phyloP scores from a whole-genome alignment of 1,140 invertebrate species.

The Dolichoris vasculosae region DNA sequence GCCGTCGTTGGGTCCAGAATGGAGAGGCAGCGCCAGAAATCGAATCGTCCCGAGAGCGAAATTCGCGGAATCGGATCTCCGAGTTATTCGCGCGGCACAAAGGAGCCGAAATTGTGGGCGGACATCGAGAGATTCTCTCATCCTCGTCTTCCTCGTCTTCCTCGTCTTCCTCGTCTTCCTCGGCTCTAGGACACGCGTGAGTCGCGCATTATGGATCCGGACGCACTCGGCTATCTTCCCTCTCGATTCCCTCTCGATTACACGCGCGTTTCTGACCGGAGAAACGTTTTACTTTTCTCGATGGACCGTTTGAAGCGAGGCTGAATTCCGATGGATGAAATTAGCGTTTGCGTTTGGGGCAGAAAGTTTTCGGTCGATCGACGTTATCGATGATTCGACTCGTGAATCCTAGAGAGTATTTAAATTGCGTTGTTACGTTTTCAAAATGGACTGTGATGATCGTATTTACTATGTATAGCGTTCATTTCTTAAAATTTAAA shows the following conservation, averaged over 20 bases:
- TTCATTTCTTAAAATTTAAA: too few relatives aligned
- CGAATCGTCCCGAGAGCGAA: conserved; percentile 37
- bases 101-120: conserved; percentile 48
- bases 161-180: not conserved
- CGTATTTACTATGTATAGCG: too few relatives aligned
- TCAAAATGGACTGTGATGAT: too few relatives aligned
- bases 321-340: not conserved
- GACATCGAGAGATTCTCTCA: conserved; percentile 26
- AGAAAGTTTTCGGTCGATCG: not conserved
- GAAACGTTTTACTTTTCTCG: not conserved
- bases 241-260: not conserved
- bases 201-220: not conserved
- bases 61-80: conserved; percentile 25
- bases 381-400: not conserved
- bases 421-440: too few relatives aligned
- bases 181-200: not conserved
- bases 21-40: conserved; percentile 15
- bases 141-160: not conserved
- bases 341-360: not conserved
- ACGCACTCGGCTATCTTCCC: not conserved
- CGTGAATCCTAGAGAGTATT: too few relatives aligned
- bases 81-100: conserved; percentile 36
- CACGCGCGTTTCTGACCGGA: not conserved
- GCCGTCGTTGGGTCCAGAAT: not conserved
- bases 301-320: not conserved